Evolutionary conservation across 2,797 vertebrate genomes (phyloP), one percentile per base, ranked within the genome.

Genomic region (Dermochelys coriacea): DNA sequence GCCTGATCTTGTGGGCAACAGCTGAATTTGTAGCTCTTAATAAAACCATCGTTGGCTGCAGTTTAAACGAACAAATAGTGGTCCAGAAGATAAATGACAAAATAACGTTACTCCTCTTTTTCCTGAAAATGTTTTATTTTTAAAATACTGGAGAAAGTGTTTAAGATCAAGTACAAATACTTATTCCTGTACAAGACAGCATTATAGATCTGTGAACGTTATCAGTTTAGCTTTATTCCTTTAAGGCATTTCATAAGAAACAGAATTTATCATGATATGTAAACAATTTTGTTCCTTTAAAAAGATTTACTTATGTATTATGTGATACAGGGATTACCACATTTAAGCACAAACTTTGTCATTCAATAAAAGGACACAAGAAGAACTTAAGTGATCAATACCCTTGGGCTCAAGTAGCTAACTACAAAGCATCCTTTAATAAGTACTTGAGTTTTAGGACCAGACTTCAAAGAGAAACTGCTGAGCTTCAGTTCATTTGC

Each of bases 201-300:
- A 86, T 91, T 31, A 91, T 57, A 88, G 87, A 87, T 93, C 96
- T 91, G 93, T 86, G 89, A 95, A 97, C 96, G 86, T 95, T 18
- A 93, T 95, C 87, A 91, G 93, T 71, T 93, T 95, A 85, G 47
- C 91, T 86, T 95, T 79, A 96, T 95, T 96, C 90, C 91, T 95
- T 97, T 97, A 98, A 98, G 97, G 96, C 96, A 98, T 96, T 95
- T 90, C 54, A 95, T 97, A 96, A 96, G 85, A 91, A 97, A 93
- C 80, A 95, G 75, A 25, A 74, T 93, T 96, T 87, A 71, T 88
- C 88, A 93, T 91, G 89, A 97, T 29, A 96, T 51, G 84, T 96
- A 97, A 97, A 96, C 95, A 96, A 92, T 86, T 94, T 88, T 45
- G 82, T 95, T 95, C 89, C 88, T 96, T 94, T 84, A 85, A 93